Base-by-base conservation (phyloP, 1,140 invertebrate species). In the Drosophila malerkotliana region DNA sequence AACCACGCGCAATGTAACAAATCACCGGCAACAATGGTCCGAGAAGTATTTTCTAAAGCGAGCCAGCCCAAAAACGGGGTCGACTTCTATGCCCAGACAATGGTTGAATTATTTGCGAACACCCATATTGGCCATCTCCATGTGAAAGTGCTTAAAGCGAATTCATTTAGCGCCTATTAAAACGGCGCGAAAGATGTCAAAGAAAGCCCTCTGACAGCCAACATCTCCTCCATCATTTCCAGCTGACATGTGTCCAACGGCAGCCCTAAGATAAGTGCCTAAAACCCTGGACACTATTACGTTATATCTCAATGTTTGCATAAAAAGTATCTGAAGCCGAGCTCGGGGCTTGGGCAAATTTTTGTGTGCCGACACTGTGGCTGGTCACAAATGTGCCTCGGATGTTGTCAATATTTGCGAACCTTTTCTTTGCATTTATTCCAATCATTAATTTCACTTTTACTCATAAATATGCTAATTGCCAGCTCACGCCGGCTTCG, bases 381-480 rank as follows among this genome's bases (percentile, higher is more conserved):
- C n/a, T 45, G 28, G 49, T 47, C 64, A 37, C 64, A 76, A 64
- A 49, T 56, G 59, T 39, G 62, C 56, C 32, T 62, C 64, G 48
- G 63, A 54, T 47, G 71, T 7, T 66, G 80, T 84, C 79, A 84
- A 87, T 88, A 88, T 87, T 87, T 73, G 82, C 82, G 48, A 79
- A 72, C 71, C 78, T 67, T 77, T 82, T 41, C 59, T 58, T 63
- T 68, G 52, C 57, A 66, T 77, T 73, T 55, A 78, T 79, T 74
- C 72, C 68, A 57, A 62, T 81, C 72, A 71, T 88, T 88, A 87
- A 88, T 87, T 87, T 88, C 82, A 87, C 82, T 87, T 87, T 87
- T 87, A 88, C 82, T 83, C 82, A 87, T 87, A 79, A 87, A 87
- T 87, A 87, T 87, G 82, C 79, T 87, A 87, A 87, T 88, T 68